Base-by-base conservation (phyloP, 2,797 vertebrate genomes). In the Siniperca scherzeri region DNA sequence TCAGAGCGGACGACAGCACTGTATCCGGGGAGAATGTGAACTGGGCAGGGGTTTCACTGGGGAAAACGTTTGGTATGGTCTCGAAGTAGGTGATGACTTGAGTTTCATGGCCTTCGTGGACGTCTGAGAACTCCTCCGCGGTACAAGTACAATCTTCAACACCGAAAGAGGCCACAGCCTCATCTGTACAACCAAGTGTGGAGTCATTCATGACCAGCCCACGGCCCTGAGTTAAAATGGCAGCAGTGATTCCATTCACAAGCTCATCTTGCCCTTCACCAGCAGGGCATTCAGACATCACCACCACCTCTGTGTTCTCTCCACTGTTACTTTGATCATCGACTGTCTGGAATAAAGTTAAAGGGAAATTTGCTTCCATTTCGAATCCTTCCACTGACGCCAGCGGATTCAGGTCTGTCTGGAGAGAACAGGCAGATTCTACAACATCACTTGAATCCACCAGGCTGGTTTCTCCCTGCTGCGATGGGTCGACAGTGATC, bases 71-170 rank as follows among this genome's bases (percentile, higher is more conserved):
- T 0, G 96, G 95, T 62, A 96, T 93, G 0, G 92, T 93, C 89
- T 96, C 94, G 0, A 96, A 94, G 88, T 96, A 96, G 17, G 95
- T 92, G 16, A 95, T 90, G 59, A 95, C 87, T 61, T 93, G 89
- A 27, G 90, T 78, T 74, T 75, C 73, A 0, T 48, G 65, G 22
- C 80, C 70, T 4, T 77, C 68, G 1, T 59, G 62, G 25, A 60
- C 59, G 0, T 78, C 72, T 0, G 76, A 56, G n/a, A 80, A 21
- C 61, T 93, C 93, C 21, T 92, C 87, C 0, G 85, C 40, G n/a
- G 91, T 61, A 0, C 72, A 60, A 0, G 85, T 68, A 12, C 87
- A 52, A 0, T 93, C 92, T 52, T 93, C 92, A 0, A 86, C 74
- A 1, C 72, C 25, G 13, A 89, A 46, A 17, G 67, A 80, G 1